Conservation (phyloP, 2,797 vertebrate genomes). For the Galagoides demidoff region DNA sequence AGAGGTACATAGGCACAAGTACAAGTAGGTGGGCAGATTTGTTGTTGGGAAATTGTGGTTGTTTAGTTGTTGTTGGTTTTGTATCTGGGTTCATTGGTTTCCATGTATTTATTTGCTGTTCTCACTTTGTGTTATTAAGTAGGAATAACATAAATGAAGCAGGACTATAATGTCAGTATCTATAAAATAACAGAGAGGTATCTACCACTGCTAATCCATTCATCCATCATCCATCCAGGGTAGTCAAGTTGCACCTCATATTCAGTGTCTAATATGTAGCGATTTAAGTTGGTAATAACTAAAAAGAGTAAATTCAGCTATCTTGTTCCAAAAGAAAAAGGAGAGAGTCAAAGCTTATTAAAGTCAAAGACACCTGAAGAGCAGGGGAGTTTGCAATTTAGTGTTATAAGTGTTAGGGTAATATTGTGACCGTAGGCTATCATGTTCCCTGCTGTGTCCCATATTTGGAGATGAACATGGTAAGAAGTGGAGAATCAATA, state of each 20-base stretch:
- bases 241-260: neutral
- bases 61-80: neutral
- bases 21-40: no score
- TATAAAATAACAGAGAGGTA: neutral
- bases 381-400: neutral
- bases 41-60: neutral
- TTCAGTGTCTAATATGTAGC: neutral
- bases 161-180: neutral
- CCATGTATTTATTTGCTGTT: neutral
- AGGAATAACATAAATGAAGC: neutral
- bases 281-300: neutral
- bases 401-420: neutral
- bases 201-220: neutral
- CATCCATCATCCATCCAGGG: neutral
- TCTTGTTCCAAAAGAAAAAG: neutral
- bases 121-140: neutral
- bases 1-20: neutral
- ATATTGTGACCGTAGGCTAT: neutral
- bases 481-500: neutral
- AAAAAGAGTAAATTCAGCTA: neutral
- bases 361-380: neutral
- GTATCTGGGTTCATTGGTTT: neutral
- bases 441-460: neutral
- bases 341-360: neutral
- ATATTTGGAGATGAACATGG: neutral